Evolutionary conservation across 2,797 vertebrate genomes (phyloP).

Genomic region (Ptychadena robeensis): DNA sequence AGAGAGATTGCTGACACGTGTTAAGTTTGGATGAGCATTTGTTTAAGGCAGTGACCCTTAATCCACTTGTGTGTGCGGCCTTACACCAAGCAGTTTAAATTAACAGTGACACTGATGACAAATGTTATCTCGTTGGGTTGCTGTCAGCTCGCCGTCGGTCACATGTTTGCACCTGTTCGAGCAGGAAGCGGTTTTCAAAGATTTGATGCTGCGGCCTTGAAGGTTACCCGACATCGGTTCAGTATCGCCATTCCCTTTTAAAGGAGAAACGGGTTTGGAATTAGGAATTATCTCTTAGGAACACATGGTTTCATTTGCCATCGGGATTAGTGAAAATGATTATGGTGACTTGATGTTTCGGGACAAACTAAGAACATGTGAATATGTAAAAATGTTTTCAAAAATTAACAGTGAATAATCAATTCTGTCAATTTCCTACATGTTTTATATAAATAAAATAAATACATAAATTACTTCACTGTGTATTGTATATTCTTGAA

Average conservation of each 20-base stretch:
- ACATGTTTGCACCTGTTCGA: background rate
- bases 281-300: background rate
- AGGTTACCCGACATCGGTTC: constrained; percentile 44
- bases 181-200: constrained; percentile 7
- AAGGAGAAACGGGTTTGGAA: background rate
- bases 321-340: background rate
- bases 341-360: background rate
- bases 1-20: constrained; percentile 62
- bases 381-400: too few relatives aligned
- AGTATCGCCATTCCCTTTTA: constrained; percentile 2
- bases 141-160: constrained; percentile 15
- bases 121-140: constrained; percentile 43
- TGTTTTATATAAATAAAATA: too few relatives aligned
- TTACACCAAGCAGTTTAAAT: constrained; percentile 58
- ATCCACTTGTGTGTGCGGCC: constrained; percentile 62
- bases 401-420: too few relatives aligned
- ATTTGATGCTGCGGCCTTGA: constrained; percentile 28
- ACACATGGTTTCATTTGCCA: background rate
- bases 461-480: too few relatives aligned
- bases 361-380: background rate
- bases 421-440: background rate
- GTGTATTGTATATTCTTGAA: too few relatives aligned
- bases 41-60: constrained; percentile 63
- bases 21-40: constrained; percentile 54
- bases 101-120: constrained; percentile 53